These are phyloP conservation scores for Orthonevra nobilis DNA, from an alignment of 2,888 invertebrate species.

Conservation along the genomic window DNA sequence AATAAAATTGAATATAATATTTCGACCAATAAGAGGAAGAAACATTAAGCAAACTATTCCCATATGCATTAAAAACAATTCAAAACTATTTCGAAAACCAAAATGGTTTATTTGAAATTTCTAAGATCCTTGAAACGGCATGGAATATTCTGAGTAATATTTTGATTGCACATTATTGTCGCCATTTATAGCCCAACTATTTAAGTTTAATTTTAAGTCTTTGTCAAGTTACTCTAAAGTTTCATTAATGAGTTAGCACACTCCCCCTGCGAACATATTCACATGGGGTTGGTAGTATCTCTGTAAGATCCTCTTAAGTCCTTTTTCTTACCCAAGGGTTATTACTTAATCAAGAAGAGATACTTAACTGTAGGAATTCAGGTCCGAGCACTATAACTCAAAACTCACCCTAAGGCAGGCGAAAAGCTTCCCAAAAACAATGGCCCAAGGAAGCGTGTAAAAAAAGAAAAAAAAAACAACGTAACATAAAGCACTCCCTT, in stretches of 20 bases:
- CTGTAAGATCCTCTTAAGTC: conserved; percentile 19
- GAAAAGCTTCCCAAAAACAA: conserved; percentile 52
- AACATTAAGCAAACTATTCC: no score
- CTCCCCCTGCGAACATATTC: conserved; percentile 2
- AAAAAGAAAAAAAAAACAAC: conserved; percentile 37
- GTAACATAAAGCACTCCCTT: conserved; percentile 51
- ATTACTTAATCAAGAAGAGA: conserved; percentile 68
- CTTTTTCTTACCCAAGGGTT: conserved; percentile 59
- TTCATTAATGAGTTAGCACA: conserved; percentile 59
- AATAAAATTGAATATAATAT: no score
- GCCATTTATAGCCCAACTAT: no score
- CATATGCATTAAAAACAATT: no score
- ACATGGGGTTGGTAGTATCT: conserved; percentile 2
- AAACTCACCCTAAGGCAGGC: conserved; percentile 50
- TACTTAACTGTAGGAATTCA: conserved; percentile 62
- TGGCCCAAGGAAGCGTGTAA: no score
- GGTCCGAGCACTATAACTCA: conserved; percentile 62
- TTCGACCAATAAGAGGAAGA: no score
- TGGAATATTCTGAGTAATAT: no score
- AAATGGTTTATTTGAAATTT: no score
- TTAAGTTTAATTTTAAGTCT: no score
- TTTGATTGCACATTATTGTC: no score
- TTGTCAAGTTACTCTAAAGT: conserved; percentile 29
- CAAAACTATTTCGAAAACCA: no score
- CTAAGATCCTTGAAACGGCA: no score